phyloP scores from a whole-genome alignment of 2,113 vertebrate genomes.

The Eretmochelys imbricata region DNA sequence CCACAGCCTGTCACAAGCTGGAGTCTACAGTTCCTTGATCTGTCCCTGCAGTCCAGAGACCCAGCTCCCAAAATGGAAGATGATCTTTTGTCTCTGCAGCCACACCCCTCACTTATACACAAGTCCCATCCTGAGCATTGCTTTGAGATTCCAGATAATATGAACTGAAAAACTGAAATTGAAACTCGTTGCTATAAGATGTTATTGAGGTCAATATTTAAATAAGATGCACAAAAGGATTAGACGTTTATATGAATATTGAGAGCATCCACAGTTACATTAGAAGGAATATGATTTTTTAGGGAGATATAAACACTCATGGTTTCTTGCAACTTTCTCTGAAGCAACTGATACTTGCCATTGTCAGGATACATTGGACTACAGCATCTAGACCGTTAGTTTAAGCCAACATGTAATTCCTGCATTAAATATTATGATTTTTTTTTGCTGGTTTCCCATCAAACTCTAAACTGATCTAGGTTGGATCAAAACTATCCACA shows the following conservation, averaged over 20 bases:
- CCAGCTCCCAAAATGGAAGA: background rate
- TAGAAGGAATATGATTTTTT: background rate
- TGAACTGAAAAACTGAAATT: background rate
- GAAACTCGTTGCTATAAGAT: background rate
- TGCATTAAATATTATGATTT: background rate
- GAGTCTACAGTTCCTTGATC: background rate
- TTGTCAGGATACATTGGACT: background rate
- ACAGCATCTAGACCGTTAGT: background rate
- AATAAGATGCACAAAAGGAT: background rate
- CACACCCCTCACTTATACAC: background rate
- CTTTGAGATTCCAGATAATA: background rate
- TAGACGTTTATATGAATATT: background rate
- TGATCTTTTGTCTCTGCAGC: background rate
- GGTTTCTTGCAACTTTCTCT: background rate
- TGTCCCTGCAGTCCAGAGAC: background rate
- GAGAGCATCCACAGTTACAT: background rate
- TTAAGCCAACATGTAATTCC: fast-evolving
- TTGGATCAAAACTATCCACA: background rate
- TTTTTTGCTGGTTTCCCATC: background rate
- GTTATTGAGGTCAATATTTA: background rate
- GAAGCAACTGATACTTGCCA: background rate
- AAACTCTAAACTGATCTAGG: background rate
- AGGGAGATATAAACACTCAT: background rate
- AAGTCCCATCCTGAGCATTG: background rate
- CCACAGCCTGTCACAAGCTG: background rate